Conservation (phyloP, 2,888 invertebrate species). For the Rhingia rostrata region DNA sequence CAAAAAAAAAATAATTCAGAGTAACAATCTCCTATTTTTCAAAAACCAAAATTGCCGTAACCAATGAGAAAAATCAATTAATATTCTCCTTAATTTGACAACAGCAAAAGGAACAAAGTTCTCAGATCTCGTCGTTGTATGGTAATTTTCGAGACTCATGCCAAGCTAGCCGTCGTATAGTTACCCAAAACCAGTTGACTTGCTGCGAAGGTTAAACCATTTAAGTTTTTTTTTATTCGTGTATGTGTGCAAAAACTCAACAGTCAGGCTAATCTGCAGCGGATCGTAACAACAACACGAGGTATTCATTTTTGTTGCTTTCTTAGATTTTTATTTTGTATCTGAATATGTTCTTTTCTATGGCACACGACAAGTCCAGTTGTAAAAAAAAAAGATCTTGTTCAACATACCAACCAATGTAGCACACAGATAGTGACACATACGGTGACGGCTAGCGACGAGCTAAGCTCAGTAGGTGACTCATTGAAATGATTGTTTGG, state of each 20-base stretch:
- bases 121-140: conserved; percentile 2
- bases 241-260: conserved; percentile 12
- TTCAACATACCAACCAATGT: conserved; percentile 39
- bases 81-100: conserved; percentile 14
- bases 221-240: conserved; percentile 16
- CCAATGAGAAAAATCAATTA: background rate
- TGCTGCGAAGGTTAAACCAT: conserved; percentile 48
- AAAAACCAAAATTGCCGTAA: too few relatives aligned
- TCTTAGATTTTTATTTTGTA: conserved; percentile 12
- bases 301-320: conserved; percentile 27
- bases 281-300: conserved; percentile 34
- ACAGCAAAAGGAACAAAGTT: conserved; percentile 4
- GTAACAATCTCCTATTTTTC: too few relatives aligned
- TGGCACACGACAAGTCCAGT: conserved; percentile 70
- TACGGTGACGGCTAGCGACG: conserved; percentile 9
- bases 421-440: conserved; percentile 18
- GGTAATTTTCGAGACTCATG: conserved; percentile 30
- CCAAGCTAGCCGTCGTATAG: conserved; percentile 18
- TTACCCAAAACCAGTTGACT: conserved; percentile 46
- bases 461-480: conserved; percentile 58
- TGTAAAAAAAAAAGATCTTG: conserved; percentile 36
- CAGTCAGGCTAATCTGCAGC: conserved; percentile 25
- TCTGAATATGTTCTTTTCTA: conserved; percentile 27
- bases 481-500: conserved; percentile 70
- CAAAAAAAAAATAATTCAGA: too few relatives aligned